A percentile compares a stretch with the other conserved stretches of the same genome.
phyloP scores from a whole-genome alignment of 2,888 invertebrate genomes.

The Atherix ibis region DNA sequence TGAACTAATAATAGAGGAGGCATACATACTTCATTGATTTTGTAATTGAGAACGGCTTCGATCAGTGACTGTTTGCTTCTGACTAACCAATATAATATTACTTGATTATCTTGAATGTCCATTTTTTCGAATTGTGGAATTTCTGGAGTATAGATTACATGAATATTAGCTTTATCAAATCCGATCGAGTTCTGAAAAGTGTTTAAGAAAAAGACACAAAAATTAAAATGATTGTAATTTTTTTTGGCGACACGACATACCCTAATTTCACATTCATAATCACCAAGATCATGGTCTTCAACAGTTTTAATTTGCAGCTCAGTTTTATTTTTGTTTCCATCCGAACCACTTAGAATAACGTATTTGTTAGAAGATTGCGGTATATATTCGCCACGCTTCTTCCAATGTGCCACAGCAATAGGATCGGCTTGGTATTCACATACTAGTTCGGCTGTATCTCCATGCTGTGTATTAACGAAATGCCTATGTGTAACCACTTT shows the following conservation, averaged over 20 bases:
- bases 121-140: conserved; percentile 24
- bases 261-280: conserved; percentile 52
- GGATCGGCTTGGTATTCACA: conserved; percentile 27
- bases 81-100: conserved; percentile 25
- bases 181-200: conserved; percentile 21
- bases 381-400: conserved; percentile 19
- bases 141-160: conserved; percentile 24
- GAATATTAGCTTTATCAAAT: conserved; percentile 18
- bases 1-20: not conserved
- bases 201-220: conserved; percentile 1
- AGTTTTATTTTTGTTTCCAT: conserved; percentile 31
- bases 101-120: conserved; percentile 19
- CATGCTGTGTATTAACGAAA: conserved; percentile 22
- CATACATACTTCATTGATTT: conserved; percentile 21
- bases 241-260: conserved; percentile 28
- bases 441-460: conserved; percentile 21
- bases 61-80: conserved; percentile 25
- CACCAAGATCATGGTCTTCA: conserved; percentile 49
- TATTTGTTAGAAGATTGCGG: conserved; percentile 21
- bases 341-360: conserved; percentile 33
- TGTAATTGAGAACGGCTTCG: conserved; percentile 27
- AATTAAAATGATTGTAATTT: not conserved
- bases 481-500: conserved; percentile 27
- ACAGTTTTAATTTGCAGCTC: conserved; percentile 51
- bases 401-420: conserved; percentile 20